These are phyloP conservation scores for Laterallus jamaicensis DNA, from an alignment of 2,113 vertebrate species.

Conservation along the genomic window DNA sequence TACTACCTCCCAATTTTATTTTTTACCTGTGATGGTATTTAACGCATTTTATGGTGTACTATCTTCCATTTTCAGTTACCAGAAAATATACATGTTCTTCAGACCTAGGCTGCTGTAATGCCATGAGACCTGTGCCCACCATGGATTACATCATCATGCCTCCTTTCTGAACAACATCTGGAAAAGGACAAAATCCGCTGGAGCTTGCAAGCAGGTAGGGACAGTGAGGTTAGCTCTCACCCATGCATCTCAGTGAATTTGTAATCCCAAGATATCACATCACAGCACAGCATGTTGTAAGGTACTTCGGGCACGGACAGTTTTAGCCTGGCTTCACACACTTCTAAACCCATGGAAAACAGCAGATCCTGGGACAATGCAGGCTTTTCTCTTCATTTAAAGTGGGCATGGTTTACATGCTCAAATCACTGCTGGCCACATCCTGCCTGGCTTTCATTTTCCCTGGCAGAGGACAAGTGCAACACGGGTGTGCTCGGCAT, in stretches of 20 bases:
- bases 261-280: background rate
- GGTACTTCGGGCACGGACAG: background rate
- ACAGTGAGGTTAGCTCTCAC: background rate
- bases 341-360: background rate
- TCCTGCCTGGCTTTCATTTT: background rate
- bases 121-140: fast-evolving
- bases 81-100: fast-evolving
- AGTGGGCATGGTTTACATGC: background rate
- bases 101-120: background rate
- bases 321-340: background rate
- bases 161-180: background rate
- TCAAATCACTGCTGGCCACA: background rate
- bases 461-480: background rate
- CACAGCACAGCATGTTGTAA: background rate
- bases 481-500: fast-evolving
- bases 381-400: background rate
- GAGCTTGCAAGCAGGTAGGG: background rate
- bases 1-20: background rate
- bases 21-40: background rate
- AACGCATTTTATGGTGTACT: background rate
- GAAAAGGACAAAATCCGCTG: background rate
- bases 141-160: background rate
- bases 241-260: background rate
- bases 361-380: background rate
- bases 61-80: background rate